Percentiles rank a stretch among this genome's conserved stretches.
Conservation (phyloP, 2,888 invertebrate genomes). For the Oeneis ivallda region DNA sequence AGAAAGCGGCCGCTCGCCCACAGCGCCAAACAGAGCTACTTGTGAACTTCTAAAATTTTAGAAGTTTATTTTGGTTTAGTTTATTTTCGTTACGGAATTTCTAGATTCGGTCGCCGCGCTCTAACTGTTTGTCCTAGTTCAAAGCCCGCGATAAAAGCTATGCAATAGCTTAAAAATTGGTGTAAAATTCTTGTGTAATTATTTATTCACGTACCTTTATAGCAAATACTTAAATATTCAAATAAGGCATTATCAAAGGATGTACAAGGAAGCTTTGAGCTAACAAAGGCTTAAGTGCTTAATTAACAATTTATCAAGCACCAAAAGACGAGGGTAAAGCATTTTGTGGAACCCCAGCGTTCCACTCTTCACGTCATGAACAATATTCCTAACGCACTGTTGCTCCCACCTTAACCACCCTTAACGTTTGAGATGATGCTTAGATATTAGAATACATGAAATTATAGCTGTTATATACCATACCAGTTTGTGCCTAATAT, state of each 20-base stretch:
- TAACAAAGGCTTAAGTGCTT: constrained; percentile 12
- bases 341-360: background rate
- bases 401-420: background rate
- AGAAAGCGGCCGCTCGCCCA: too few species aligned
- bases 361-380: background rate
- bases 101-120: too few species aligned
- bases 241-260: constrained; percentile 9
- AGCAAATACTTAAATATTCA: constrained; percentile 2
- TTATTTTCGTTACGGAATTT: too few species aligned
- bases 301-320: constrained; percentile 13
- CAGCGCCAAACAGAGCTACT: too few species aligned
- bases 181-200: background rate
- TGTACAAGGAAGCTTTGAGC: constrained; percentile 1
- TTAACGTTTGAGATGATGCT: background rate
- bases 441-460: too few species aligned
- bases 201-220: background rate
- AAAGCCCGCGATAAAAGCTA: too few species aligned
- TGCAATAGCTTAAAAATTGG: too few species aligned
- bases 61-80: too few species aligned
- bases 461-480: background rate
- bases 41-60: too few species aligned
- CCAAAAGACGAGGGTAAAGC: background rate
- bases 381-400: background rate
- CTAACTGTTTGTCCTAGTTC: too few species aligned
- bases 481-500: too few species aligned